phyloP scores from a whole-genome alignment of 1,140 invertebrate species.

The Zaprionus camerounensis region DNA sequence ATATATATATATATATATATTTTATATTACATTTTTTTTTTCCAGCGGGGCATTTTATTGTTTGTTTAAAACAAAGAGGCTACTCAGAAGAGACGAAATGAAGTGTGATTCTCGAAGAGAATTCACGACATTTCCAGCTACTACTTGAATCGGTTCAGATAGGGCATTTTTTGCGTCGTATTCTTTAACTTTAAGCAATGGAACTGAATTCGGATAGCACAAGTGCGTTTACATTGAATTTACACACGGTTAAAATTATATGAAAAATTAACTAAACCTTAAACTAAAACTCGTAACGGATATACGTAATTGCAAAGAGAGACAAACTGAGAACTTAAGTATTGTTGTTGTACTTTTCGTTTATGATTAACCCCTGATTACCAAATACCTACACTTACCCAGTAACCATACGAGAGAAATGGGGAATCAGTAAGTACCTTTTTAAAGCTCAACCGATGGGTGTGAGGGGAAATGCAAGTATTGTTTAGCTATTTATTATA shows the following conservation, averaged over 20 bases:
- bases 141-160: background rate
- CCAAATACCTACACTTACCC: constrained; percentile 15
- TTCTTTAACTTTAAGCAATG: constrained; percentile 44
- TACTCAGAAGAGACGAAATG: background rate
- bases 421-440: constrained; percentile 59
- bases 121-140: background rate
- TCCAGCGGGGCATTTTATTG: constrained; percentile 33
- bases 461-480: constrained; percentile 16
- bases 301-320: constrained; percentile 77
- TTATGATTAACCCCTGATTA: constrained; percentile 42
- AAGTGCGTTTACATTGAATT: constrained; percentile 72
- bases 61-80: constrained; percentile 4
- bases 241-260: constrained; percentile 51
- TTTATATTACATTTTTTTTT: constrained; percentile 20
- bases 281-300: constrained; percentile 65
- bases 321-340: constrained; percentile 74
- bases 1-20: background rate
- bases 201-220: constrained; percentile 65
- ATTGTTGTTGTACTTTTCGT: constrained; percentile 56
- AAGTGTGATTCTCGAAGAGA: constrained; percentile 8
- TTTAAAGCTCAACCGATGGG: constrained; percentile 43
- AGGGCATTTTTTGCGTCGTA: constrained; percentile 17
- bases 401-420: constrained; percentile 16
- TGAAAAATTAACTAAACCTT: constrained; percentile 46
- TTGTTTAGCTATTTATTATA: constrained; percentile 38